phyloP scores from a whole-genome alignment of 2,888 invertebrate species.

The Argyresthia albistria region DNA sequence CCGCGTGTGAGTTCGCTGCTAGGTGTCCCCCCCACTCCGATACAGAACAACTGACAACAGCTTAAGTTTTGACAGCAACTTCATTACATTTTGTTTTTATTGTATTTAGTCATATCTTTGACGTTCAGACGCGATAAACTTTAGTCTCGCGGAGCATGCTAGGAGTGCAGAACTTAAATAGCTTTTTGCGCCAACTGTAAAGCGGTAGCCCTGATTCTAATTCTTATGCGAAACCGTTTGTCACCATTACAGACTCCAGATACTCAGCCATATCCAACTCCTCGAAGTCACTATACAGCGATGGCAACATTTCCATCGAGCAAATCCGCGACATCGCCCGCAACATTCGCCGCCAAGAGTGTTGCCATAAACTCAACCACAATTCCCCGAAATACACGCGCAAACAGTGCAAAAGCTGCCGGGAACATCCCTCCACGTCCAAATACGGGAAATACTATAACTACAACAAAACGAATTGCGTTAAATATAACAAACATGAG shows the following conservation, averaged over 20 bases:
- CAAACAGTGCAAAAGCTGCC: slow-evolving; percentile 63
- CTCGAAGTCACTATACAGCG: slow-evolving; percentile 72
- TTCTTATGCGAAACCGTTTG: background rate
- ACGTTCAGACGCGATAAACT: too few species aligned
- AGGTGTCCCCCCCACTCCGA: too few species aligned
- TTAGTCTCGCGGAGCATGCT: too few species aligned
- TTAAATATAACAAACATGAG: slow-evolving; percentile 43
- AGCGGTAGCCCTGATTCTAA: too few species aligned
- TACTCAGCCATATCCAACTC: slow-evolving; percentile 58
- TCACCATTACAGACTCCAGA: slow-evolving; percentile 43
- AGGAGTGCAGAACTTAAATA: too few species aligned
- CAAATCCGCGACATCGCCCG: slow-evolving; percentile 86
- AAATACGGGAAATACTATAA: slow-evolving; percentile 65
- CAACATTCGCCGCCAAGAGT: slow-evolving; percentile 85
- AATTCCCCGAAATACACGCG: slow-evolving; percentile 61
- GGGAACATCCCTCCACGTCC: slow-evolving; percentile 28
- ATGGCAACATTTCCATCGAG: slow-evolving; percentile 58
- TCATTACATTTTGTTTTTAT: too few species aligned
- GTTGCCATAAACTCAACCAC: slow-evolving; percentile 67
- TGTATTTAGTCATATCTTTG: too few species aligned
- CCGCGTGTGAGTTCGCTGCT: too few species aligned
- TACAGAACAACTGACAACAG: too few species aligned
- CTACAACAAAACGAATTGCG: slow-evolving; percentile 51
- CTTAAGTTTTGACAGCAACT: too few species aligned
- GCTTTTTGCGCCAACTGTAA: too few species aligned